phyloP scores from a whole-genome alignment of 2,888 invertebrate species.

The Notodonta ziczac region DNA sequence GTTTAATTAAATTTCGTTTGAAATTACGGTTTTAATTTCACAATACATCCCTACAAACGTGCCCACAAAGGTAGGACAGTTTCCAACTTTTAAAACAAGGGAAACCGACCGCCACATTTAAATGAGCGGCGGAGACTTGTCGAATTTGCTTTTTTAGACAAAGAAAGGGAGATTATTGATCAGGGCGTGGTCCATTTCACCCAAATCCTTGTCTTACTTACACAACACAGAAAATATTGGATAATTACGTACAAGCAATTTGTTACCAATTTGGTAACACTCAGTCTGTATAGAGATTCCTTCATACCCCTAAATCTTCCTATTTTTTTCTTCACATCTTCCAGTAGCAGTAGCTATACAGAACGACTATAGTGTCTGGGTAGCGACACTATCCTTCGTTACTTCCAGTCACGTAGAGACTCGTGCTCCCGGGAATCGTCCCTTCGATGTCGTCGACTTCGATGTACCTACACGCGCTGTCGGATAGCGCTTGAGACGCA shows the following conservation, averaged over 20 bases:
- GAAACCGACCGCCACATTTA: not conserved
- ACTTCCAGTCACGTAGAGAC: constrained; percentile 37
- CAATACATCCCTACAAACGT: too few species aligned
- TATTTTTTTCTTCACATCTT: not conserved
- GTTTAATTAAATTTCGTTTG: not conserved
- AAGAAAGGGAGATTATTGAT: constrained; percentile 8
- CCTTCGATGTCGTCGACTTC: too few species aligned
- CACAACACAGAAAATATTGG: not conserved
- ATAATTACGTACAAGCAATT: not conserved
- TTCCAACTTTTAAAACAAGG: not conserved
- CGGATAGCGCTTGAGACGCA: constrained; percentile 14
- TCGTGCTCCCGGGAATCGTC: constrained; percentile 31
- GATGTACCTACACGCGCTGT: constrained; percentile 15
- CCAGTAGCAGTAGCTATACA: not conserved
- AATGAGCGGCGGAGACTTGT: not conserved
- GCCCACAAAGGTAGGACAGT: not conserved
- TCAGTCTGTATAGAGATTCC: too few species aligned
- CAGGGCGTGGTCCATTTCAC: constrained; percentile 5
- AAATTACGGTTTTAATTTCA: not conserved
- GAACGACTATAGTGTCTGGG: not conserved
- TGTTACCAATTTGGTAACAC: not conserved
- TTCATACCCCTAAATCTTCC: not conserved
- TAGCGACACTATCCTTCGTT: constrained; percentile 8
- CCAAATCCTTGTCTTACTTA: not conserved
- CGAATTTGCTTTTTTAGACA: constrained; percentile 12